These are phyloP conservation scores for Megastigmus dorsalis DNA, from an alignment of 2,888 invertebrate genomes.

Conservation along the genomic window DNA sequence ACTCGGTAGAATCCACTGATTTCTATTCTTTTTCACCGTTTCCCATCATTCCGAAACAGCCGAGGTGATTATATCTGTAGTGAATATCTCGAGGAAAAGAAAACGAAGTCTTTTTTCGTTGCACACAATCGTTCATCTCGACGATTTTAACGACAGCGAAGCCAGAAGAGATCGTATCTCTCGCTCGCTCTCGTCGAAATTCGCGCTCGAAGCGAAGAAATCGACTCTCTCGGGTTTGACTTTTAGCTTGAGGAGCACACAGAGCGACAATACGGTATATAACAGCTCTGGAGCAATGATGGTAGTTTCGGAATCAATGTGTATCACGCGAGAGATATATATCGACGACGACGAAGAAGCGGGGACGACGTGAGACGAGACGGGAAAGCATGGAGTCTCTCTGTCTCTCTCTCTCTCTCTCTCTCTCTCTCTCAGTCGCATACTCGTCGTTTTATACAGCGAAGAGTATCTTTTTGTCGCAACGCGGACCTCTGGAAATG, in stretches of 20 bases:
- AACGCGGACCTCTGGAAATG: conserved; percentile 67
- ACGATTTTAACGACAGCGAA: conserved; percentile 46
- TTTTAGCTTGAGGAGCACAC: too few relatives aligned
- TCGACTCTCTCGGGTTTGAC: neutral
- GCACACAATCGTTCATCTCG: conserved; percentile 32
- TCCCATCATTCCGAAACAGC: too few relatives aligned
- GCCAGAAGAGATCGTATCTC: neutral
- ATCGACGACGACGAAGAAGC: neutral
- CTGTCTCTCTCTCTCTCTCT: conserved; percentile 1
- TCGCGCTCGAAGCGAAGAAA: neutral
- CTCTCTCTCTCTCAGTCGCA: neutral
- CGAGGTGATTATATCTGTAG: too few relatives aligned
- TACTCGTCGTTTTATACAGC: too few relatives aligned
- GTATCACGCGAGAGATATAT: conserved; percentile 2
- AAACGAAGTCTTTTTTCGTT: neutral
- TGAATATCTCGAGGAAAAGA: neutral
- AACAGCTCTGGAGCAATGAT: conserved; percentile 28
- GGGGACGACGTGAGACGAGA: neutral
- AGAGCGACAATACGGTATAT: neutral
- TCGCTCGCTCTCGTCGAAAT: conserved; percentile 11
- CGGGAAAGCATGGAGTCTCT: neutral
- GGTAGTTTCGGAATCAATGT: conserved; percentile 39
- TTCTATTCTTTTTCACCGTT: too few relatives aligned
- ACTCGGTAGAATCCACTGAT: too few relatives aligned
- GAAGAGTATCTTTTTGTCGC: conserved; percentile 46